Percentiles rank a stretch among this genome's conserved stretches.
Evolutionary conservation across 2,797 vertebrate species (phyloP).

Genomic region (Pelochelys cantorii): DNA sequence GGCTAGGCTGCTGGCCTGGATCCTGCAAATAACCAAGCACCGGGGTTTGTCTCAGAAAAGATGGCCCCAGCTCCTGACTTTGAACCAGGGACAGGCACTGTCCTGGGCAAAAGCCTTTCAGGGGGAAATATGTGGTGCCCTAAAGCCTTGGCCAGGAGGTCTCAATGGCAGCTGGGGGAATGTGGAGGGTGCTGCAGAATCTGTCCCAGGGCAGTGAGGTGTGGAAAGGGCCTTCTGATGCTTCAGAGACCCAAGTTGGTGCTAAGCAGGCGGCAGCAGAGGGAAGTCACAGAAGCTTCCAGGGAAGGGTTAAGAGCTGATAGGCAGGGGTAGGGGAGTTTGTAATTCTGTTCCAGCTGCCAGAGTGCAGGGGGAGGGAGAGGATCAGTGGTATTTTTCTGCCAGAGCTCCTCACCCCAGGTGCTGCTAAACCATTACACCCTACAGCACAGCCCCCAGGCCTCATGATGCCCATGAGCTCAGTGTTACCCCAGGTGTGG

Average conservation of each 20-base stretch:
- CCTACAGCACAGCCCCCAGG: not conserved
- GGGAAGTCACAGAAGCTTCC: not conserved
- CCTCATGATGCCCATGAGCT: not conserved
- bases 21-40: not conserved
- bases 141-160: no score
- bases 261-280: not conserved
- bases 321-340: no score
- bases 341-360: not conserved
- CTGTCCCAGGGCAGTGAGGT: not conserved
- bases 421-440: not conserved
- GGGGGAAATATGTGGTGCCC: no score
- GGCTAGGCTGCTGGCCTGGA: no score
- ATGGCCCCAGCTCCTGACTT: no score
- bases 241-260: not conserved
- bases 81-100: not conserved
- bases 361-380: accelerated
- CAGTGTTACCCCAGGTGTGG: not conserved
- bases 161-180: not conserved
- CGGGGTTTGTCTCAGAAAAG: not conserved
- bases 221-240: not conserved
- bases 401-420: not conserved
- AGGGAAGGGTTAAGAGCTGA: not conserved
- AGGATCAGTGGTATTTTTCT: not conserved
- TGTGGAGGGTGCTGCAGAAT: not conserved
- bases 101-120: not conserved